A percentile compares a stretch with the other conserved stretches of the same genome.
These are phyloP conservation scores for Cettia cetti DNA, from an alignment of 2,113 vertebrate genomes.

Conservation along the genomic window DNA sequence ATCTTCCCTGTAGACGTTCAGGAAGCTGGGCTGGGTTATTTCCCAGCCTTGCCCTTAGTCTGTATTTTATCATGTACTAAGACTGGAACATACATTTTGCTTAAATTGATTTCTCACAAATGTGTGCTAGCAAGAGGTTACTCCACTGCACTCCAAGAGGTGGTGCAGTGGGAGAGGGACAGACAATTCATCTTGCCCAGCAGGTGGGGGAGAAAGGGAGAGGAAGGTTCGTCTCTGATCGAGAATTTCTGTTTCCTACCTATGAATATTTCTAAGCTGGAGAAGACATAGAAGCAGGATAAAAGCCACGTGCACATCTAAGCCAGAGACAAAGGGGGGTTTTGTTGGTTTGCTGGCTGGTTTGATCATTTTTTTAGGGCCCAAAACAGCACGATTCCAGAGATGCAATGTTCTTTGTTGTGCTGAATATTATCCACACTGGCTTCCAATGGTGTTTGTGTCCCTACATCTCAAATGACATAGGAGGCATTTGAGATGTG, in stretches of 20 bases:
- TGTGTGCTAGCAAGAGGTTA: neutral
- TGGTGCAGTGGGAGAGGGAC: neutral
- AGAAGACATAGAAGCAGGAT: neutral
- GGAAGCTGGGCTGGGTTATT: neutral
- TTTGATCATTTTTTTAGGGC: neutral
- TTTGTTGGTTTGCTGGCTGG: neutral
- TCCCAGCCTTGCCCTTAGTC: neutral
- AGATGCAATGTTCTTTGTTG: neutral
- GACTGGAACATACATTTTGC: neutral
- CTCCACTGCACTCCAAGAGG: too few relatives aligned
- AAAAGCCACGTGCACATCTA: neutral
- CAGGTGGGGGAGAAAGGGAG: neutral
- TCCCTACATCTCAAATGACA: neutral
- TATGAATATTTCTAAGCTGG: neutral
- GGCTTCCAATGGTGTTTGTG: neutral
- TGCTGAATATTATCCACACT: neutral
- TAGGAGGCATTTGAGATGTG: accelerated
- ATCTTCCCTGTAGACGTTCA: accelerated
- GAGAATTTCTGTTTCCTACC: neutral
- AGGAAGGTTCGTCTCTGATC: neutral
- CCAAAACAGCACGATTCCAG: neutral
- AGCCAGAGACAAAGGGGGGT: neutral
- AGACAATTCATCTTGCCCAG: accelerated
- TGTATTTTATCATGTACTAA: neutral
- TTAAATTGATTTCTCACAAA: neutral